Conservation (phyloP, 2,797 vertebrate species). For the Sphaeramia orbicularis region DNA sequence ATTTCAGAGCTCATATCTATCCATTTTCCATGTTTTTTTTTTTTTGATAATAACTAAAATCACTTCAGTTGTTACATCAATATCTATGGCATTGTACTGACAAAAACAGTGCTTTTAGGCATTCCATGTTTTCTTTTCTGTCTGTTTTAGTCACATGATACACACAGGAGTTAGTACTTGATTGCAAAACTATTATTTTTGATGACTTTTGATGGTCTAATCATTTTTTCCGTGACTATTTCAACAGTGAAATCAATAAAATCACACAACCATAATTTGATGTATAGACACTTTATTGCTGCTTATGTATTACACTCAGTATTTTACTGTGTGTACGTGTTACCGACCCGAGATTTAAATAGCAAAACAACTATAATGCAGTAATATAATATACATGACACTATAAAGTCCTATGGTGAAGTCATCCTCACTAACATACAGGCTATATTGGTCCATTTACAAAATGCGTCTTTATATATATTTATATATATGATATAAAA, state of each 20-base stretch:
- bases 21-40: no score
- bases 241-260: neutral
- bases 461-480: conserved; percentile 76
- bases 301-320: conserved; percentile 80
- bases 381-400: conserved; percentile 85
- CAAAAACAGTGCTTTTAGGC: no score
- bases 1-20: no score
- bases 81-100: no score
- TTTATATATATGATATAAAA: conserved; percentile 80
- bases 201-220: no score
- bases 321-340: conserved; percentile 75
- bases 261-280: conserved; percentile 29
- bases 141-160: no score
- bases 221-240: no score
- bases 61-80: no score
- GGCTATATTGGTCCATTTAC: conserved; percentile 78
- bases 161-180: no score
- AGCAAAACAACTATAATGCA: conserved; percentile 88
- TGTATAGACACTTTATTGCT: conserved; percentile 85
- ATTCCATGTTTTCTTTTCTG: no score
- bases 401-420: conserved; percentile 80
- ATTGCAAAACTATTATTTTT: no score
- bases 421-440: conserved; percentile 73
- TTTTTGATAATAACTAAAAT: no score
- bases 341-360: conserved; percentile 89